These are phyloP conservation scores for Nibea albiflora DNA, from an alignment of 2,113 vertebrate species.

Conservation along the genomic window DNA sequence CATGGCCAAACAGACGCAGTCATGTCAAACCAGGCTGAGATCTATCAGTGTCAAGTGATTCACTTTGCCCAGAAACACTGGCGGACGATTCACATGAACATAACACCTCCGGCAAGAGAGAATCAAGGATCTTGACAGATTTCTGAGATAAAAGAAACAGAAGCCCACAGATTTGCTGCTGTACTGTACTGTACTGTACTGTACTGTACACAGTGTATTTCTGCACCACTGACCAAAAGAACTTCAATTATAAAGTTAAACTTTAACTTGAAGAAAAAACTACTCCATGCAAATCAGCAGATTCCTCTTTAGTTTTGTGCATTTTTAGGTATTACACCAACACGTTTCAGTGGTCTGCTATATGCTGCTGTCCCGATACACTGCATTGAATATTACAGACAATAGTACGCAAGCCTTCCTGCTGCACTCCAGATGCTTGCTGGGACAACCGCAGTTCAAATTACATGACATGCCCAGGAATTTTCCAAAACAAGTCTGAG, in stretches of 20 bases:
- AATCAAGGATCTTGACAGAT: slow-evolving; percentile 2
- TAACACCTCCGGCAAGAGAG: slow-evolving; percentile 35
- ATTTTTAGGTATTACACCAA: slow-evolving; percentile 4
- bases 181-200: neutral
- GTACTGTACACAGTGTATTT: neutral
- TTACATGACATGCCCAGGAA: slow-evolving; percentile 70
- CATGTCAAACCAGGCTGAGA: slow-evolving; percentile 54
- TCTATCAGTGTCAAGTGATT: slow-evolving; percentile 67
- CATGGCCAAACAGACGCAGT: slow-evolving; percentile 55
- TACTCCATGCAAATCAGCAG: neutral
- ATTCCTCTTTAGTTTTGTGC: slow-evolving; percentile 16
- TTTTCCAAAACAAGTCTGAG: slow-evolving; percentile 77
- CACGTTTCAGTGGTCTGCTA: neutral
- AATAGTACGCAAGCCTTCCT: slow-evolving; percentile 13
- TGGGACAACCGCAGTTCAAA: slow-evolving; percentile 70
- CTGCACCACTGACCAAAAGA: neutral
- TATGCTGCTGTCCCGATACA: neutral
- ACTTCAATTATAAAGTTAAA: slow-evolving; percentile 16
- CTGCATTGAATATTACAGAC: slow-evolving; percentile 22
- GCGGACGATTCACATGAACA: slow-evolving; percentile 45
- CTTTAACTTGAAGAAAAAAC: neutral
- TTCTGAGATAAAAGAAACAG: slow-evolving; percentile 33
- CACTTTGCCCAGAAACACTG: slow-evolving; percentile 58
- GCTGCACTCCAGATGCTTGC: slow-evolving; percentile 45
- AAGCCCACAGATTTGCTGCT: neutral